Base-by-base conservation (phyloP, 2,888 invertebrate species). In the Noctua janthe region DNA sequence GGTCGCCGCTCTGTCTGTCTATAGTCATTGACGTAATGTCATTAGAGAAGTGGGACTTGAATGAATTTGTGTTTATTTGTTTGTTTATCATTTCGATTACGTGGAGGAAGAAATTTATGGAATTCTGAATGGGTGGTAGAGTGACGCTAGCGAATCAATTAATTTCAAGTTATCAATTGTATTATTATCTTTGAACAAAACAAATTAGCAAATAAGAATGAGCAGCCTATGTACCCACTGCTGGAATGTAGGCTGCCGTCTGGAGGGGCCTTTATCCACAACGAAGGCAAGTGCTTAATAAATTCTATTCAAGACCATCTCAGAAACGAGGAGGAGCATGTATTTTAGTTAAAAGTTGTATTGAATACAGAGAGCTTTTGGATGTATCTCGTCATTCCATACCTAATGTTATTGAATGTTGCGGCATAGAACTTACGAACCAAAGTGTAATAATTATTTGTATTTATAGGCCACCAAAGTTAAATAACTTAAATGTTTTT, bases 31-130 rank as follows among this genome's bases (percentile, higher is more conserved):
- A 74, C 49, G n/a, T 71, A 76, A 76, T 49, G 15, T 64, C 29
- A 54, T 23, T 82, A 64, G 0, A 10, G 13, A 64, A 23, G 15
- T 43, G 69, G 59, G 47, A 49, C 17, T 29, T 70, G 29, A 76
- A 82, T 76, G 35, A 62, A 81, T 62, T 82, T 20, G 51, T 81
- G 15, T 73, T 0, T 35, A 47, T 80, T 80, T 80, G 2, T 75
- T 74, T 66, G 49, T 47, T 47, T 69, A 47, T 56, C 35, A 54
- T 35, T 62, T 23, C 2, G 15, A 76, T 81, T 82, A 64, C 39
- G 23, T 56, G 17, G 23, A 6, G 17, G 7, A 49, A 5, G 4
- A 67, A 59, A 51, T 62, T 47, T 35, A 39, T 47, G 13, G 23
- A 39, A 74, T 56, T 72, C 1, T 66, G 39, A 51, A 6, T 20